These are phyloP conservation scores for Agelaius tricolor DNA, from an alignment of 2,113 vertebrate genomes.

Conservation along the genomic window DNA sequence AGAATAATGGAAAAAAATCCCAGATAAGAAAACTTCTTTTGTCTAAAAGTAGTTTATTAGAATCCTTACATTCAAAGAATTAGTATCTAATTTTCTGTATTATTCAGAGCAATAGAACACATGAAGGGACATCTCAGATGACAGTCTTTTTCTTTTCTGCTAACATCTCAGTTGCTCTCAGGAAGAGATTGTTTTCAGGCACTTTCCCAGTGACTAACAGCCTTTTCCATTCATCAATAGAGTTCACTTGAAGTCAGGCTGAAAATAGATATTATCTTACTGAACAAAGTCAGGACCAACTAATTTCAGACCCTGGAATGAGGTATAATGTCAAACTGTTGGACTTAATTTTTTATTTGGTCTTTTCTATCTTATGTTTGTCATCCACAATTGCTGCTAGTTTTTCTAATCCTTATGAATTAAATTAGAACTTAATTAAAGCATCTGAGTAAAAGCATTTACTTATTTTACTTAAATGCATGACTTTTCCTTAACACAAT, in stretches of 20 bases:
- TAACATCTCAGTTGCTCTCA: background rate
- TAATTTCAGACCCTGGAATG: background rate
- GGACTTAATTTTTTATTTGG: background rate
- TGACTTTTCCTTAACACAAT: background rate
- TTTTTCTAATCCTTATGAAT: background rate
- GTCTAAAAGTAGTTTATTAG: background rate
- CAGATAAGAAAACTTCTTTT: background rate
- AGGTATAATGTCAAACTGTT: background rate
- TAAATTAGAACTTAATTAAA: background rate
- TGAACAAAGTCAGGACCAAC: background rate
- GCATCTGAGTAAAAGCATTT: background rate
- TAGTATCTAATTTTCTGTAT: background rate
- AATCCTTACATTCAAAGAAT: background rate
- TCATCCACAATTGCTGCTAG: background rate
- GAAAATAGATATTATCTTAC: background rate
- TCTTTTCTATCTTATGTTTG: background rate
- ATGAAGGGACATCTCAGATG: background rate
- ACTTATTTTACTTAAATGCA: background rate
- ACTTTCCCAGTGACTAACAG: background rate
- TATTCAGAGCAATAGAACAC: background rate
- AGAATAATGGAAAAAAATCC: background rate
- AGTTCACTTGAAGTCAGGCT: background rate
- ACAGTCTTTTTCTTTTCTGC: background rate
- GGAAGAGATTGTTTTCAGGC: background rate
- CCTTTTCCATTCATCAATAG: background rate